Evolutionary conservation across 2,888 invertebrate genomes (phyloP), one percentile per base, ranked within the genome.

Genomic region (Thera britannica): DNA sequence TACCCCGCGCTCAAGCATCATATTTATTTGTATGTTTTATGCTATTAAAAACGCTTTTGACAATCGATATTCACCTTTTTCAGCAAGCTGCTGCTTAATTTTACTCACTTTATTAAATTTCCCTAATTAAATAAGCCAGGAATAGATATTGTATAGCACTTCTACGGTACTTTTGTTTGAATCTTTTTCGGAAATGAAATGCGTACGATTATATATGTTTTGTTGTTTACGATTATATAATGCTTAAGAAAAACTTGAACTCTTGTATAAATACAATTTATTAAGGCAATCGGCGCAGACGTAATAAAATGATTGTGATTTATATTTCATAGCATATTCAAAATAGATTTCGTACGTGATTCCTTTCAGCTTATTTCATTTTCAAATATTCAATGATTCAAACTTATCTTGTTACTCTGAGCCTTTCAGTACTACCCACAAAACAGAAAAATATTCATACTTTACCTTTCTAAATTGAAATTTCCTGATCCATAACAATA

Each of bases 141-240:
- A 23, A 52, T 23, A 41, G 41, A 41, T 3, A 49, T 61, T 60
- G 41, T 34, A 52, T 60, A 60, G 60, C 54, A 61, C 11, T 61
- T 23, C 9, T 38, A 52, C 41, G 51, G 2, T n/a, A 58, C n/a
- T 48, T 58, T 36, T n/a, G 41, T 38, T 41, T 56, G 12, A 54
- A 35, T 57, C 38, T 57, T 23, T 44, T 7, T 23, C 11, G 3
- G 57, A 44, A 55, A 36, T 9, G 3, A 34, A 46, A 34, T 46
- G n/a, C 48, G 9, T 58, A n/a, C n/a, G 3, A 4, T 38, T 38
- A 38, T 38, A 38, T 38, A 38, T 38, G 38, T 5, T 38, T 38
- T 38, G 38, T 23, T 23, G 23, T 23, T 23, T 23, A 23, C 23
- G 23, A 23, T 23, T 23, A 23, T 23, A 23, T 23, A 23, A 23